phyloP scores from a whole-genome alignment of 2,888 invertebrate species.

The Tenthredo distinguenda region DNA sequence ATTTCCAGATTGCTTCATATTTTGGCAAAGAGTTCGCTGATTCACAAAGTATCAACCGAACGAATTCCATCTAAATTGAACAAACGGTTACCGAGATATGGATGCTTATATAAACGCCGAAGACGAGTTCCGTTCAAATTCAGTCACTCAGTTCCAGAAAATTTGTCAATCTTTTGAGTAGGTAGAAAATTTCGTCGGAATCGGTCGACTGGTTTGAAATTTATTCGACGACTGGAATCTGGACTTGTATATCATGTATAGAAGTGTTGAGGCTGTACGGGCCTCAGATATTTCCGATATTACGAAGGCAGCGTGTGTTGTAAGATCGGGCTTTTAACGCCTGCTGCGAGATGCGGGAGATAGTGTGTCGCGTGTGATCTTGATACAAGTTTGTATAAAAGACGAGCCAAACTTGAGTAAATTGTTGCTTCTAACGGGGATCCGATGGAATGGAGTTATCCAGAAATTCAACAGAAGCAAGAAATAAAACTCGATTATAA shows the following conservation, averaged over 20 bases:
- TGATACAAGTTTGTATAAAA: conserved; percentile 36
- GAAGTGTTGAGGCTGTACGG: neutral
- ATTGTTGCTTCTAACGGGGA: neutral
- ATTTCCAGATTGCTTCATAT: neutral
- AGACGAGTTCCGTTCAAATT: neutral
- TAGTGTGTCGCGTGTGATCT: conserved; percentile 38
- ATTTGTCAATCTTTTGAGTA: neutral
- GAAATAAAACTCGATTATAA: neutral
- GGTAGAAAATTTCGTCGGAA: neutral
- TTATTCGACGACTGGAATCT: neutral
- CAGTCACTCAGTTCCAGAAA: neutral
- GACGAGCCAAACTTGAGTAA: conserved; percentile 15
- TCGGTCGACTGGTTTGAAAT: neutral
- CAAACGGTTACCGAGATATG: neutral
- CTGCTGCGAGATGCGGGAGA: conserved; percentile 36
- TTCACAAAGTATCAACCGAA: neutral
- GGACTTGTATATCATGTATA: neutral
- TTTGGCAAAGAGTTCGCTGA: neutral
- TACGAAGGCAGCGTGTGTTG: neutral
- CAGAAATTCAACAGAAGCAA: neutral
- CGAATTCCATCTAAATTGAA: neutral
- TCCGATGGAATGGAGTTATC: neutral
- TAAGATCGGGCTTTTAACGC: conserved; percentile 30
- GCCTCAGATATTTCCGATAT: conserved; percentile 27
- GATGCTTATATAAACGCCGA: neutral